Conservation (phyloP, 2,113 vertebrate species). For the Puntigrus tetrazona region DNA sequence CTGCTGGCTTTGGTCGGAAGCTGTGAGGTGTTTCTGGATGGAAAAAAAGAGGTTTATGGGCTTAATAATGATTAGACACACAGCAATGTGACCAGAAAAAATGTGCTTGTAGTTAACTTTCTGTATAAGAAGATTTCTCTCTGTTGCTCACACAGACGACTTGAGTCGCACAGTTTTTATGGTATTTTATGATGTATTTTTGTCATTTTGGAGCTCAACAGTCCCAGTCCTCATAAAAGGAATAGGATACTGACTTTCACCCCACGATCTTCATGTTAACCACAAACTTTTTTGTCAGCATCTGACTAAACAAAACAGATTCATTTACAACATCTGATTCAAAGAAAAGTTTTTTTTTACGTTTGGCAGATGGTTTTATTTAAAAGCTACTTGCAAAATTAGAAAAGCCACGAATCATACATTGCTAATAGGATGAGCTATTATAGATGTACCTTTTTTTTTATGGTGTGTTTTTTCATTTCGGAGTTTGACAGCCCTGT, state of each 20-base stretch:
- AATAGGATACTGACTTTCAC: too few species aligned
- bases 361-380: neutral
- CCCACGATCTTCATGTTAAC: too few species aligned
- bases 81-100: slow-evolving; percentile 38
- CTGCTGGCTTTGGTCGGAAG: slow-evolving; percentile 5
- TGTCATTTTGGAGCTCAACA: neutral
- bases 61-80: slow-evolving; percentile 33
- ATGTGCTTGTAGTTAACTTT: slow-evolving; percentile 11
- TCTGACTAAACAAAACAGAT: neutral
- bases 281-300: too few species aligned
- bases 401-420: neutral
- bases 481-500: neutral
- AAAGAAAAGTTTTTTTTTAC: neutral
- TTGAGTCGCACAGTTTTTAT: neutral
- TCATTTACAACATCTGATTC: neutral
- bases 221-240: neutral
- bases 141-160: neutral
- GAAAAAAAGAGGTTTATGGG: slow-evolving; percentile 31
- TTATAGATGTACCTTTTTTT: too few species aligned
- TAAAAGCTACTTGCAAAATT: neutral
- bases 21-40: neutral
- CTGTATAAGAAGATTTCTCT: too few species aligned
- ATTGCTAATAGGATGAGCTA: neutral
- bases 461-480: neutral
- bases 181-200: neutral